Evolutionary conservation across 2,113 vertebrate genomes (phyloP), one percentile per base, ranked within the genome.

Genomic region (Vidua macroura): DNA sequence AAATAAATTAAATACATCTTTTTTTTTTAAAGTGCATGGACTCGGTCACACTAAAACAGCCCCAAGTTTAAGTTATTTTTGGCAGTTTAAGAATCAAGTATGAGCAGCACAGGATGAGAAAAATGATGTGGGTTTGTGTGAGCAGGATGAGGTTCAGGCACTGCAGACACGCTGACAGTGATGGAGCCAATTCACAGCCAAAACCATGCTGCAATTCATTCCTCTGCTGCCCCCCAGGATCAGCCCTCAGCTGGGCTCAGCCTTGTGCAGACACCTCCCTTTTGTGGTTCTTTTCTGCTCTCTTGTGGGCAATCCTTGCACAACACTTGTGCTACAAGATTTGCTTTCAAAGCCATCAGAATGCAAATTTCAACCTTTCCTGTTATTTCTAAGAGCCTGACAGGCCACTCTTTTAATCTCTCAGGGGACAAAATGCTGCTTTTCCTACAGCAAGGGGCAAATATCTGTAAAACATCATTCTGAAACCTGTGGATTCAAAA

Each of bases 241-340:
- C 56, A 72, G 58, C 13, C 2, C 63, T 62, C 66, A 66, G 78
- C 84, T 53, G 79, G n/a, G 13, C 37, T 63, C 77, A 84, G 76
- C 63, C 66, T 1, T 0, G 10, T 4, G 16, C 49, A 66, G 9
- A 44, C 46, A 35, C 52, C 31, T 55, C 84, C 72, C 33, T 93
- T 58, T 13, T 6, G n/a, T 75, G 74, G 94, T 69, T 63, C 95
- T 82, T 89, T 78, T 68, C 96, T 97, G 97, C 97, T 88, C 97
- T 94, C 98, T 97, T 79, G 97, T 98, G 97, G 97, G 81, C 53
- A 96, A 72, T 39, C 80, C 51, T 17, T 55, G 97, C 83, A 88
- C 46, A 78, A 48, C 95, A 92, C n/a, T 58, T 37, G 21, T 20
- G 51, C 85, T 55, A 18, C 7, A 39, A 22, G 39, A 62, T 63